Evolutionary conservation across 2,888 invertebrate genomes (phyloP), one percentile per base, ranked within the genome.

Genomic region (Galerucella pusilla): DNA sequence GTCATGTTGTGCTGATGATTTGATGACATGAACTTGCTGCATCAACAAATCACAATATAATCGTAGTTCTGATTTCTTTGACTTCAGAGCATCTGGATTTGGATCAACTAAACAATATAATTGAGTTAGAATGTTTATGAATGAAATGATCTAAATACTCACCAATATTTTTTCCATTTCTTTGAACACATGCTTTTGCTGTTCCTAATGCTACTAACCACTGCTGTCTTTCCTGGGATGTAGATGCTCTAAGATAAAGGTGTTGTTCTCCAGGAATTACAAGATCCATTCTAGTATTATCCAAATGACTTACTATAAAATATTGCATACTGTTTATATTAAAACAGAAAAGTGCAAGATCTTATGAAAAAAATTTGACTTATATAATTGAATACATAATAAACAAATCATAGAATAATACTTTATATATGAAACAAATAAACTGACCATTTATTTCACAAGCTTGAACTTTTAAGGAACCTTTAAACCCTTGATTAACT

Each of bases 231-330:
- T 95, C 94, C 83, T 93, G 93, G 35, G 94, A 91, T 16, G 93
- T 93, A 6, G 94, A 92, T 66, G 95, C 94, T 84, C 91, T 90
- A 74, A 95, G 88, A 85, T 94, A 95, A 90, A 94, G 93, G 84
- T 94, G 94, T 83, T 94, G 94, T 85, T 95, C 95, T 6, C 94
- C 93, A 67, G 94, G 94, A 85, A 95, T 94, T 35, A 94, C 93
- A 78, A 95, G 88, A 87, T 95, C 95, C 85, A 95, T 88, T 69
- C 95, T 87, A 20, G 93, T 92, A 75, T 89, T 90, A 85, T 95
- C 95, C 74, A 93, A 90, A 71, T 90, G 90, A 85, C 92, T 93
- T 2, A 94, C 94, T 93, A 86, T 42, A 64, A 89, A 89, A 68
- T 75, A 52, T 60, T 3, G n/a, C 60, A 63, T 9, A 71, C 35